Evolutionary conservation across 2,113 vertebrate genomes (phyloP).

Genomic region (Tichodroma muraria): DNA sequence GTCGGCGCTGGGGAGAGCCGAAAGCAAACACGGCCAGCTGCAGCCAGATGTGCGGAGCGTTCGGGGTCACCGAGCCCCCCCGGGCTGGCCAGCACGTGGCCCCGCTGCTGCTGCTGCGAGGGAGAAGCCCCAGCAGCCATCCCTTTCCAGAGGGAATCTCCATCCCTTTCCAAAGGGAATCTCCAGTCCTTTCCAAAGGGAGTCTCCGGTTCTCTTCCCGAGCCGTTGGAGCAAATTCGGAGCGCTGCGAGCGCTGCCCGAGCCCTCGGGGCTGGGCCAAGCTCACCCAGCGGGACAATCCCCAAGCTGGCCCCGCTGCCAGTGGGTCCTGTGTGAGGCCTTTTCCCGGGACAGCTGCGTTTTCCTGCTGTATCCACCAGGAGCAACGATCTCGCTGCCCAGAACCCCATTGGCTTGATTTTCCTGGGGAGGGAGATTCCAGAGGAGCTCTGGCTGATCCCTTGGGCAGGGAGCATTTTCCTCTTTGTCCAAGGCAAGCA

Average conservation of each 20-base stretch:
- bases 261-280: background rate
- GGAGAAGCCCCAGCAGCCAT: background rate
- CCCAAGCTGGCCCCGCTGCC: slow-evolving; percentile 9
- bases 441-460: background rate
- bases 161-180: background rate
- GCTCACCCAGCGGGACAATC: background rate
- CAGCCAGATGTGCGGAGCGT: slow-evolving; percentile 74
- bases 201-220: too few relatives aligned
- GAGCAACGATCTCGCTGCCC: background rate
- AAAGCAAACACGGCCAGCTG: slow-evolving; percentile 74
- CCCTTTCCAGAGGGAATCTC: background rate
- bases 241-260: background rate
- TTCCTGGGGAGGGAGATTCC: background rate
- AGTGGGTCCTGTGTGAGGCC: background rate
- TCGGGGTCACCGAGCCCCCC: slow-evolving; percentile 66
- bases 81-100: slow-evolving; percentile 31
- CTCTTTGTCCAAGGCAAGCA: background rate
- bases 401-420: background rate
- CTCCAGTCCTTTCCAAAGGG: too few relatives aligned
- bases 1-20: slow-evolving; percentile 60
- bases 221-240: background rate
- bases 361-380: background rate
- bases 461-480: background rate
- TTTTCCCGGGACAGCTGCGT: background rate
- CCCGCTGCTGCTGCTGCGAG: background rate